Evolutionary conservation across 2,113 vertebrate species (phyloP).

Genomic region (Ictalurus punctatus): DNA sequence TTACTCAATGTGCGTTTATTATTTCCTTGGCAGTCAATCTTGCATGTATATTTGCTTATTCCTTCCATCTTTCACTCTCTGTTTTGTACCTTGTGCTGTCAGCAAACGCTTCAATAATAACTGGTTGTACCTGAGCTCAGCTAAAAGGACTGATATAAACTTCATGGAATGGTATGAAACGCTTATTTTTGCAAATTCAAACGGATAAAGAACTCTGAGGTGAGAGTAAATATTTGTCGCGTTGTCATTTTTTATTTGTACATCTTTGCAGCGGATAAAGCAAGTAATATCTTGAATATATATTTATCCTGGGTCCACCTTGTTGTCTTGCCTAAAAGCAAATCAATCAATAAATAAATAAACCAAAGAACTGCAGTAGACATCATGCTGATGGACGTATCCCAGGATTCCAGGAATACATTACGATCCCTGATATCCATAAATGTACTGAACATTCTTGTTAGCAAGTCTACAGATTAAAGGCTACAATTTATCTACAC

Average conservation of each 20-base stretch:
- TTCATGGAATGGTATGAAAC: neutral
- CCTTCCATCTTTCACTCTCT: neutral
- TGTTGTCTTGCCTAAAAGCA: neutral
- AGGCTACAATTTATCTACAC: neutral
- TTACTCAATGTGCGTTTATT: neutral
- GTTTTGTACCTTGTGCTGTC: neutral
- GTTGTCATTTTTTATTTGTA: neutral
- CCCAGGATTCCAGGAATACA: neutral
- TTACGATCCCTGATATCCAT: slow-evolving; percentile 1
- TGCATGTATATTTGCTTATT: neutral
- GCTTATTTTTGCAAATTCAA: neutral
- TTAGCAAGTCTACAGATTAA: neutral
- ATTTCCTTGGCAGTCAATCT: neutral
- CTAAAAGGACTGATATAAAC: neutral
- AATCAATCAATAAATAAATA: neutral
- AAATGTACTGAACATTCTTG: neutral
- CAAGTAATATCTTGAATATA: neutral
- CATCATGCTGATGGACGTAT: neutral
- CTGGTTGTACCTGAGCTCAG: neutral
- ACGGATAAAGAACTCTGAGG: neutral
- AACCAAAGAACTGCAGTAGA: neutral
- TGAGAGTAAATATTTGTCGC: neutral
- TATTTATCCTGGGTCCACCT: neutral
- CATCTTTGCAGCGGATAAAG: neutral
- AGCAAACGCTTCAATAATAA: neutral